Percentiles rank a stretch among this genome's conserved stretches.
Conservation (phyloP, 2,888 invertebrate genomes). For the Anaspis maculata region DNA sequence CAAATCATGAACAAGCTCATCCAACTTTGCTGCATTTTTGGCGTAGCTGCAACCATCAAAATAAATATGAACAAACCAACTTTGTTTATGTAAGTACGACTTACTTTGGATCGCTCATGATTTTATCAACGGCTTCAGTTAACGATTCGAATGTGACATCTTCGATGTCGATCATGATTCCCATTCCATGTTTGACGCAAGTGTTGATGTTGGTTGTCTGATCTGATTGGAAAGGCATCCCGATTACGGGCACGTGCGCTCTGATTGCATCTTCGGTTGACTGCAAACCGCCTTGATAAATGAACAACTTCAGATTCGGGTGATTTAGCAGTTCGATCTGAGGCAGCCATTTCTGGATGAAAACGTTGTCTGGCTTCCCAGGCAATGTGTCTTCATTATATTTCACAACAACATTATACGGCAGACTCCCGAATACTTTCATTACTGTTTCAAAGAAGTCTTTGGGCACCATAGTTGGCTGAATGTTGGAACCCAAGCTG, state of each 20-base stretch:
- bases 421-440: constrained; percentile 29
- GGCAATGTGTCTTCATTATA: constrained; percentile 34
- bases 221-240: constrained; percentile 28
- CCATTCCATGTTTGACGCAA: constrained; percentile 19
- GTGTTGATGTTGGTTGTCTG: constrained; percentile 24
- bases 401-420: constrained; percentile 42
- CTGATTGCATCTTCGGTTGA: constrained; percentile 27
- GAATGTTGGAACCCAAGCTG: too few species aligned
- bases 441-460: too few species aligned
- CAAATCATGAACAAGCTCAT: constrained; percentile 21
- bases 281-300: constrained; percentile 27
- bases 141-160: constrained; percentile 23
- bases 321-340: constrained; percentile 37
- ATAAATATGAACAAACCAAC: constrained; percentile 2
- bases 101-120: constrained; percentile 24
- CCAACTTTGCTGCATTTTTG: constrained; percentile 15
- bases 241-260: constrained; percentile 24
- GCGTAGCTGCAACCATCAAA: constrained; percentile 23
- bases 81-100: too few species aligned
- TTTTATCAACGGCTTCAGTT: constrained; percentile 20
- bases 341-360: constrained; percentile 38
- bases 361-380: constrained; percentile 35
- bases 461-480: too few species aligned
- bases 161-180: constrained; percentile 18
- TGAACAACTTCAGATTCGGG: constrained; percentile 26